Conservation (phyloP, 2,113 vertebrate genomes). For the Gallinago undulata region DNA sequence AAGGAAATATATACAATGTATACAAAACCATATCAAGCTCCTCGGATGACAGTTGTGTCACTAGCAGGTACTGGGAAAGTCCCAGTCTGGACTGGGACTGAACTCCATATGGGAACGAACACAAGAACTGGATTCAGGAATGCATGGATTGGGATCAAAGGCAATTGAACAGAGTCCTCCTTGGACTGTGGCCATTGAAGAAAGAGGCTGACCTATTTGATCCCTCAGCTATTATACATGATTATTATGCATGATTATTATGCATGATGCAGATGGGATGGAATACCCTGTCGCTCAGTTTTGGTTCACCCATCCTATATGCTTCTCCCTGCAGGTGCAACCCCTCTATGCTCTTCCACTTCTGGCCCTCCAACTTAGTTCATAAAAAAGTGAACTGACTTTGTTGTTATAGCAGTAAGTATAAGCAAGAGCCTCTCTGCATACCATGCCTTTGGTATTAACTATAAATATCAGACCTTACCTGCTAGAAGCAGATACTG, state of each 20-base stretch:
- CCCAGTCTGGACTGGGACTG: background rate
- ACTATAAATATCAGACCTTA: background rate
- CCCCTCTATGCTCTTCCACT: background rate
- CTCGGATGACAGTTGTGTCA: background rate
- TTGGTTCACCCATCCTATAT: background rate
- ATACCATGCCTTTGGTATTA: background rate
- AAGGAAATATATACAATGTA: background rate
- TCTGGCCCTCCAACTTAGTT: background rate
- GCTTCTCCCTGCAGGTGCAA: background rate
- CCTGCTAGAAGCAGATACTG: background rate
- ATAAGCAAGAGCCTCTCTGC: background rate
- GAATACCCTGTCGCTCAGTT: background rate
- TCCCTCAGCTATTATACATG: background rate
- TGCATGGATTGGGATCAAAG: background rate
- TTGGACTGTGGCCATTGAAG: too few relatives aligned
- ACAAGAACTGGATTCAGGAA: background rate
- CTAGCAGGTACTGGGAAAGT: background rate
- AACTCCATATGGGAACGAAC: background rate
- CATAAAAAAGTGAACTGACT: background rate
- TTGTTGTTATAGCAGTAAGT: background rate
- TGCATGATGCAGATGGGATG: background rate
- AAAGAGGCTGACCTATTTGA: background rate
- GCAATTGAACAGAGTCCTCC: background rate
- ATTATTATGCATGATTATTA: too few relatives aligned
- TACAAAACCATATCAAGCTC: too few relatives aligned